Conservation (phyloP, 2,113 vertebrate genomes). For the Gavialis gangeticus region DNA sequence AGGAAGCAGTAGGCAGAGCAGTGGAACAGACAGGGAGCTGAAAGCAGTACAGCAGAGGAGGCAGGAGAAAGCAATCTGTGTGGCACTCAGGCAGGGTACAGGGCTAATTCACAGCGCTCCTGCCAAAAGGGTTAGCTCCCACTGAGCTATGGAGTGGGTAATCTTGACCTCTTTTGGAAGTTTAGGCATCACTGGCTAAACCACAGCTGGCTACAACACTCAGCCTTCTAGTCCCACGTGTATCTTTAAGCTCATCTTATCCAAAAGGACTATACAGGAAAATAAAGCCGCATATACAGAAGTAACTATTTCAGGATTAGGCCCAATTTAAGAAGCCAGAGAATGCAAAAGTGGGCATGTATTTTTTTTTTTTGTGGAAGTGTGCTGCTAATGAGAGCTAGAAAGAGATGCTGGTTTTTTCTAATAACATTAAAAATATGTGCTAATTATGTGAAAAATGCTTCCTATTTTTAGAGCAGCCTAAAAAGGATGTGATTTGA, state of each 20-base stretch:
- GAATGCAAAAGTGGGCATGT: background rate
- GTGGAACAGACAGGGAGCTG: too few species aligned
- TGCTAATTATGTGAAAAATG: background rate
- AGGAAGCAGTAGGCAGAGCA: too few species aligned
- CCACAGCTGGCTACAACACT: background rate
- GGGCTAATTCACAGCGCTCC: too few species aligned
- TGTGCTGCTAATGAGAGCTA: background rate
- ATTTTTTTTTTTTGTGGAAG: background rate
- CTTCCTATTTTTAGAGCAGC: background rate
- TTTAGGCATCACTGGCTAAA: background rate
- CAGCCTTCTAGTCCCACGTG: background rate
- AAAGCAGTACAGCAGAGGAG: too few species aligned
- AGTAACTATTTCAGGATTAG: background rate
- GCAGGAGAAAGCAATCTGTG: too few species aligned
- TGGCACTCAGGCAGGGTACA: too few species aligned
- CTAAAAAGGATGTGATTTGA: background rate
- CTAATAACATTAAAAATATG: background rate
- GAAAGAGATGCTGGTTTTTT: background rate
- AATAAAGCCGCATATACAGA: background rate
- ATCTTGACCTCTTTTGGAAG: background rate
- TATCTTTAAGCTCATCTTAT: background rate
- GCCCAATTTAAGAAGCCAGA: background rate
- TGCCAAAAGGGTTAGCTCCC: too few species aligned
- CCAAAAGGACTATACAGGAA: background rate
- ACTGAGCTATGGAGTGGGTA: background rate